Conservation (phyloP, 2,113 vertebrate species). For the Xiphophorus hellerii region DNA sequence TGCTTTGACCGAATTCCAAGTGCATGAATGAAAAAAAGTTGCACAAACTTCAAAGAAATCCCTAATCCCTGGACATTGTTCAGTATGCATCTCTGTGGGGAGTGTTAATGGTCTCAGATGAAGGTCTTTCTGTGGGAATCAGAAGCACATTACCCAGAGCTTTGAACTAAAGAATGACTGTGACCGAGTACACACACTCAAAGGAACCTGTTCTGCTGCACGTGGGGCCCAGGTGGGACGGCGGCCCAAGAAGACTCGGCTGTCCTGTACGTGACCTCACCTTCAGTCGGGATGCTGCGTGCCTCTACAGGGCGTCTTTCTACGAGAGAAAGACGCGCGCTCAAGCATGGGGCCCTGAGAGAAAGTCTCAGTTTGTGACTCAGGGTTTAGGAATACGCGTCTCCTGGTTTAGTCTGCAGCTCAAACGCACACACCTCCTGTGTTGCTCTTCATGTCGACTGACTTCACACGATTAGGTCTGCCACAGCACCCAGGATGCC, state of each 20-base stretch:
- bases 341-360: constrained; percentile 5
- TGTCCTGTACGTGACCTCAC: constrained; percentile 53
- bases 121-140: constrained; percentile 48
- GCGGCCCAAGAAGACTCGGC: constrained; percentile 34
- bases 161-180: constrained; percentile 55
- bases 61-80: constrained; percentile 42
- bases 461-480: constrained; percentile 39
- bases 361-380: constrained; percentile 58
- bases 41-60: constrained; percentile 46
- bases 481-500: constrained; percentile 11
- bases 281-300: constrained; percentile 2
- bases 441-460: constrained; percentile 33
- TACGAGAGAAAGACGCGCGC: constrained; percentile 4
- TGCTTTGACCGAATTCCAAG: constrained; percentile 18
- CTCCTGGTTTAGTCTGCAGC: constrained; percentile 18
- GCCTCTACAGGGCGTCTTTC: background rate
- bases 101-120: constrained; percentile 20
- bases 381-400: constrained; percentile 40
- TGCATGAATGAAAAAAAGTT: constrained; percentile 28
- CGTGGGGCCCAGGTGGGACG: constrained; percentile 48
- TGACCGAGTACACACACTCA: constrained; percentile 5
- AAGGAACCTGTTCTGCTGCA: constrained; percentile 56
- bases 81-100: constrained; percentile 22
- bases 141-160: constrained; percentile 47
- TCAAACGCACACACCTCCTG: constrained; percentile 31